Base-by-base conservation (phyloP, 92 coral and sea anemone genomes). In the Scolanthus callimorphus region DNA sequence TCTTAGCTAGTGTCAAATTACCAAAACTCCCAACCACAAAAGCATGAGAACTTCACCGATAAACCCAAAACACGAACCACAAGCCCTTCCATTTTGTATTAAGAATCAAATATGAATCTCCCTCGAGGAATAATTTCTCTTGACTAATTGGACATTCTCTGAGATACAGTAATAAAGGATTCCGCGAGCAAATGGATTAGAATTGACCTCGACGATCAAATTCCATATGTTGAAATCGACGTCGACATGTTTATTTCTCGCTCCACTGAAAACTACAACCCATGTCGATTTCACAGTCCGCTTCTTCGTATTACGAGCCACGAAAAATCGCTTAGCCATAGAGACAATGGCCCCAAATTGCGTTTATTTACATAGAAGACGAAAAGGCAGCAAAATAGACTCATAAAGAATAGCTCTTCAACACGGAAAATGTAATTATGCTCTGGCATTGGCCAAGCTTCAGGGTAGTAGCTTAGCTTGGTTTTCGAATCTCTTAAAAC, bases 341-440 rank as follows among this genome's bases (percentile, higher is more conserved):
- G 75, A 63, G 75, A 68, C 75, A 68, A 68, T 54, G 49, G 46
- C 10, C 26, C 25, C 74, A 56, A 67, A 27, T 24, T 49, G 50
- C 51, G 23, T 57, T 68, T 68, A 57, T 63, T 68, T 37, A 27
- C 75, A 56, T 15, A 55, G 65, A 57, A 6, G 24, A 44, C 15
- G 38, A 57, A 44, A 44, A 53, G 38, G 19, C 34, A 59, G 11
- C 62, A 68, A 68, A 68, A 46, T 10, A 11, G 52, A 11, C 12
- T 46, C 52, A 34, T 15, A 15, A 10, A 46, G 52, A 46, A 46
- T 46, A 20, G 52, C 52, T 46, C 17, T 46, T 46, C 52, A 46
- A 46, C 52, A 4, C 23, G 23, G 19, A 11, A 46, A 46, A 46
- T 46, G 52, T 46, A 46, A 46, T 46, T 46, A 46, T 10, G 52